A percentile compares a stretch with the other conserved stretches of the same genome.
Conservation (phyloP, 2,888 invertebrate genomes). For the Molorchus minor region DNA sequence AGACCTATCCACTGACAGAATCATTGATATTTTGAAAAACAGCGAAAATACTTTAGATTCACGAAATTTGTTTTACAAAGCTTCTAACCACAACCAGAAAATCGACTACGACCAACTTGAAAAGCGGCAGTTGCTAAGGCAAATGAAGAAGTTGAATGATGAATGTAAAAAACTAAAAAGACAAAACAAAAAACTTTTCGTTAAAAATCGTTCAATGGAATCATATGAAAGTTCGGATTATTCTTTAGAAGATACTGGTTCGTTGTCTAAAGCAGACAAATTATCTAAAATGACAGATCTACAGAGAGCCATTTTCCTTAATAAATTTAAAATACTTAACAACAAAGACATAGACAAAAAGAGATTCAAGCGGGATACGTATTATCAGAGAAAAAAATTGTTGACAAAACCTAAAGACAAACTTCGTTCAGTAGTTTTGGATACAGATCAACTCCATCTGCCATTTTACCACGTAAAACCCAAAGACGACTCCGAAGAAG, state of each 20-base stretch:
- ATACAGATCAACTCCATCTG: conserved; percentile 31
- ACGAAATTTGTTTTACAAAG: no score
- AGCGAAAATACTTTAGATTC: no score
- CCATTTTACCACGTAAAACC: conserved; percentile 37
- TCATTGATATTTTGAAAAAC: neutral
- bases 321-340: conserved; percentile 47
- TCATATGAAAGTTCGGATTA: no score
- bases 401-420: neutral
- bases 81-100: no score
- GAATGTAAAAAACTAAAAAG: no score
- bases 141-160: neutral
- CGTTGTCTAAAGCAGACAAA: neutral
- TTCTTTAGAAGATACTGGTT: neutral
- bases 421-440: conserved; percentile 24
- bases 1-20: neutral
- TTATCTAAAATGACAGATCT: conserved; percentile 22
- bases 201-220: no score
- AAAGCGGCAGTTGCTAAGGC: neutral
- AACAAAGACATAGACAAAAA: conserved; percentile 23
- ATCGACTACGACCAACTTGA: no score
- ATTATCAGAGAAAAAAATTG: neutral
- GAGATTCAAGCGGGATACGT: conserved; percentile 25
- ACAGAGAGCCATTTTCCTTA: conserved; percentile 36
- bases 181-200: no score
- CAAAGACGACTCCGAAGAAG: conserved; percentile 28